phyloP scores from a whole-genome alignment of 2,797 vertebrate genomes.

The Esox lucius region DNA sequence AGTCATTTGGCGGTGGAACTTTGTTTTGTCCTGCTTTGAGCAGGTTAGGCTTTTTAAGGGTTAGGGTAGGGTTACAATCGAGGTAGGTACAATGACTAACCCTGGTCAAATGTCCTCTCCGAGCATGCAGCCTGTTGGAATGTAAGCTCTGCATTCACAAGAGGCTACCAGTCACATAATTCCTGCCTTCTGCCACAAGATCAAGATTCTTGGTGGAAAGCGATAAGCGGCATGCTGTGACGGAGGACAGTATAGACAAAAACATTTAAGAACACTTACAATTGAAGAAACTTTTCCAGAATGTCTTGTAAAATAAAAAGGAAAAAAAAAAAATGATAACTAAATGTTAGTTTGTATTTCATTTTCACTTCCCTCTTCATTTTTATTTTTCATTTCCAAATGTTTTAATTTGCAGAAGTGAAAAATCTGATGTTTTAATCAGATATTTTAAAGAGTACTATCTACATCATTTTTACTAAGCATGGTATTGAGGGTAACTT shows the following conservation, averaged over 20 bases:
- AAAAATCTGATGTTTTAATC: conserved; percentile 42
- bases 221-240: neutral
- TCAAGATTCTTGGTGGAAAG: no score
- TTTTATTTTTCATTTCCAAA: neutral
- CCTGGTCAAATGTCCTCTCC: no score
- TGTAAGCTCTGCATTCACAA: no score
- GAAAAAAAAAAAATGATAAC: neutral
- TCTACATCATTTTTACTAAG: neutral
- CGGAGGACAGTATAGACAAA: neutral
- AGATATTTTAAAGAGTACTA: conserved; percentile 10
- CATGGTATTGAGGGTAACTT: neutral
- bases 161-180: no score
- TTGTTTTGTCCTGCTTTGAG: no score
- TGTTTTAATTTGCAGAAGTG: conserved; percentile 22
- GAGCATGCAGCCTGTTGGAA: no score
- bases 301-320: neutral
- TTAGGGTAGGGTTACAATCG: no score
- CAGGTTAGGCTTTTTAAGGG: no score
- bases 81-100: no score
- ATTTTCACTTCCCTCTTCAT: neutral
- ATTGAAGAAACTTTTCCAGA: neutral
- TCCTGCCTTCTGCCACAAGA: no score
- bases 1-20: neutral
- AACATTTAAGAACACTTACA: conserved; percentile 9
- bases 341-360: neutral